A percentile compares a stretch with the other conserved stretches of the same genome.
phyloP scores from a whole-genome alignment of 2,888 invertebrate species.

The Scotopteryx bipunctaria region DNA sequence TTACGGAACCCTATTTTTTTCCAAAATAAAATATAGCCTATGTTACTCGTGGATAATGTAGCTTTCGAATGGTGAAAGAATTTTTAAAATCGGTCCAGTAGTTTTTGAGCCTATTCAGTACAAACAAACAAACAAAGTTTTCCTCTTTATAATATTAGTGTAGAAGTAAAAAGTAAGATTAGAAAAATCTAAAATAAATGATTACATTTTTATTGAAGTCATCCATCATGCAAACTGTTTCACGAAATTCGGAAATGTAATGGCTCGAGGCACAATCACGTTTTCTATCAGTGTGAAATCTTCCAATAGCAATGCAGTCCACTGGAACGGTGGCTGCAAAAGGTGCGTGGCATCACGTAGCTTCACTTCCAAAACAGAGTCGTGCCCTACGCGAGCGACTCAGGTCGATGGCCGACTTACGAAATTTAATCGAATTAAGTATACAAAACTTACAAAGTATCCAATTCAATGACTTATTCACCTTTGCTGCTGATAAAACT shows the following conservation, averaged over 20 bases:
- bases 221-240: slow-evolving; percentile 52
- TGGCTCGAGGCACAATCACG: slow-evolving; percentile 70
- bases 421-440: slow-evolving; percentile 71
- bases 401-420: slow-evolving; percentile 66
- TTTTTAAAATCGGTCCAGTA: no score
- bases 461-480: slow-evolving; percentile 47
- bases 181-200: slow-evolving; percentile 6
- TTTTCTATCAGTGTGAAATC: slow-evolving; percentile 71
- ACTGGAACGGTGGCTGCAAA: slow-evolving; percentile 64
- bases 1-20: no score
- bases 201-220: slow-evolving; percentile 40
- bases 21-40: no score
- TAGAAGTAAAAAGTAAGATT: no score
- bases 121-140: no score
- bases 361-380: slow-evolving; percentile 61
- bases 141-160: no score
- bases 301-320: slow-evolving; percentile 63
- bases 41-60: no score
- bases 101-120: no score
- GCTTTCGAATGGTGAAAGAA: no score
- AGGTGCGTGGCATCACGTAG: slow-evolving; percentile 74
- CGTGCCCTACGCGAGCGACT: slow-evolving; percentile 50
- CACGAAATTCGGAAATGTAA: slow-evolving; percentile 57
- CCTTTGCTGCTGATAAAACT: slow-evolving; percentile 26
- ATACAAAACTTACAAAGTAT: slow-evolving; percentile 57